Evolutionary conservation across 2,888 invertebrate species (phyloP).

Genomic region (Campaea margaritaria): DNA sequence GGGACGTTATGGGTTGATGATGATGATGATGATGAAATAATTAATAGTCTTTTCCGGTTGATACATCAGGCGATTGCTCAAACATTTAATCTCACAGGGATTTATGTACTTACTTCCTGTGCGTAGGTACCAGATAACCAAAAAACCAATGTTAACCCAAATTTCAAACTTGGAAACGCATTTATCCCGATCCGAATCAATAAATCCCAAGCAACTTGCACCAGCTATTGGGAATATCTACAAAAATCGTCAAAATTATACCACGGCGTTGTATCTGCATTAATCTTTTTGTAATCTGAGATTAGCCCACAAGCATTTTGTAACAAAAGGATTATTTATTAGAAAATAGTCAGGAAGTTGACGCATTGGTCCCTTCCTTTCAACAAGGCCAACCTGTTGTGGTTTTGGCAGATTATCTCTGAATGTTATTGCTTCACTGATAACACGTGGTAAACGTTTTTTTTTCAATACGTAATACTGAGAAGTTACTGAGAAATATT

Average conservation of each 20-base stretch:
- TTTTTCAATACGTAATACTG: slow-evolving; percentile 30
- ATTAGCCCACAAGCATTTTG: slow-evolving; percentile 46
- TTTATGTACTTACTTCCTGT: neutral
- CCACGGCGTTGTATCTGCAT: slow-evolving; percentile 58
- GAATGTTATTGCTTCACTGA: slow-evolving; percentile 63
- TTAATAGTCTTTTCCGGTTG: no score
- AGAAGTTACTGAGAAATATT: slow-evolving; percentile 3
- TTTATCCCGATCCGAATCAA: slow-evolving; percentile 7
- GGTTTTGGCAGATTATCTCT: slow-evolving; percentile 54
- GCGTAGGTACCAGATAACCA: no score
- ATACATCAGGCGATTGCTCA: no score
- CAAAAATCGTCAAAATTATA: slow-evolving; percentile 42
- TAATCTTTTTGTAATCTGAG: slow-evolving; percentile 64
- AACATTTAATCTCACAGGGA: no score
- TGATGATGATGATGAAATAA: no score
- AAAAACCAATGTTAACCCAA: neutral
- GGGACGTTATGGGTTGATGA: no score
- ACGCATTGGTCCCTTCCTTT: slow-evolving; percentile 65
- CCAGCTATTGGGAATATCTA: slow-evolving; percentile 10
- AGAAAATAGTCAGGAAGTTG: slow-evolving; percentile 72
- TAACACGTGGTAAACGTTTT: slow-evolving; percentile 57
- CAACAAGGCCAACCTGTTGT: slow-evolving; percentile 57
- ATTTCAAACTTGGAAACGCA: neutral
- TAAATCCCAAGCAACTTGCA: slow-evolving; percentile 1
- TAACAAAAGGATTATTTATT: slow-evolving; percentile 50